These are phyloP conservation scores for Drosophila punjabiensis DNA, from an alignment of 1,140 invertebrate species.

Conservation along the genomic window DNA sequence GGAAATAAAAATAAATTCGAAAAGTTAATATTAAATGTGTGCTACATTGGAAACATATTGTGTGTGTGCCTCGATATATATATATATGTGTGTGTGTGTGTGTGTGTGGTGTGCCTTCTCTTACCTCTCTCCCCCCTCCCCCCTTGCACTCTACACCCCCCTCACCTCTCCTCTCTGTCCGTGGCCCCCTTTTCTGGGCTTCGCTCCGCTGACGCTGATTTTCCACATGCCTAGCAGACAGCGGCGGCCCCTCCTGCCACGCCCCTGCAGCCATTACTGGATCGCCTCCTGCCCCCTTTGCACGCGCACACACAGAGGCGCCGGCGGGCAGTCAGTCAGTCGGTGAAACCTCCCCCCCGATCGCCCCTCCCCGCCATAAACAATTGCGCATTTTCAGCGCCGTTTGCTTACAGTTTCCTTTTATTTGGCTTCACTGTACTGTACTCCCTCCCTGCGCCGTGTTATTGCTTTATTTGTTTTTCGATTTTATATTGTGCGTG, in stretches of 20 bases:
- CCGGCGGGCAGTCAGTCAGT: slow-evolving; percentile 48
- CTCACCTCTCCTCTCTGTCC: accelerated
- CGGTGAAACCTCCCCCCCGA: not conserved
- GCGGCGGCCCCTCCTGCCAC: slow-evolving; percentile 21
- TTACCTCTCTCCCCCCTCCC: no score
- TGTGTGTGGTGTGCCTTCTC: slow-evolving; percentile 2
- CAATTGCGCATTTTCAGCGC: slow-evolving; percentile 81
- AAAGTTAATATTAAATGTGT: slow-evolving; percentile 84
- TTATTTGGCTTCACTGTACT: slow-evolving; percentile 42
- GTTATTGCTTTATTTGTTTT: slow-evolving; percentile 22
- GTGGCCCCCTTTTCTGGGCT: slow-evolving; percentile 1
- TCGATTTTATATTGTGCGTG: slow-evolving; percentile 31
- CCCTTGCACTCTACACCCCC: not conserved
- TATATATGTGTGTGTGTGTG: not conserved
- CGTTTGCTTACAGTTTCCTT: slow-evolving; percentile 78
- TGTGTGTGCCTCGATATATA: not conserved
- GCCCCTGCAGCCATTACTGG: slow-evolving; percentile 31
- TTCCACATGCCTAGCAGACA: slow-evolving; percentile 80
- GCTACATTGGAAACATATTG: slow-evolving; percentile 82
- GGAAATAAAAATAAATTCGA: slow-evolving; percentile 84
- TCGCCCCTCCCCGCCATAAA: slow-evolving; percentile 52
- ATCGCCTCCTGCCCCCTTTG: not conserved
- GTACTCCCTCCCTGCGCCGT: slow-evolving; percentile 6
- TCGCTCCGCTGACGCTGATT: slow-evolving; percentile 74
- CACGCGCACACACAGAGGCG: slow-evolving; percentile 21